Conservation (phyloP, 23 tunicate genomes). For the Trididemnum clinides region DNA sequence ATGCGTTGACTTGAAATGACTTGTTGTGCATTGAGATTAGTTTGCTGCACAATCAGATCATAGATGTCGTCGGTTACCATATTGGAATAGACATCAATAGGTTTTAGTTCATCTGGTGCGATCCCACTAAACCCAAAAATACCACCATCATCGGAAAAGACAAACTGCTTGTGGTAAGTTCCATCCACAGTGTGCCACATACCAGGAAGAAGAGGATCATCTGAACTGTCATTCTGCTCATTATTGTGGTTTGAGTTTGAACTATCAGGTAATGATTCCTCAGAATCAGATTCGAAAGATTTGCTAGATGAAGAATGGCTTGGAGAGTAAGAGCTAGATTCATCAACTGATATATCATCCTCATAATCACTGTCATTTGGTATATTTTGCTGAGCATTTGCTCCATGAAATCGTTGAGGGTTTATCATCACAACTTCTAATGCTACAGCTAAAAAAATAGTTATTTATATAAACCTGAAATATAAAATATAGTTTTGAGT, state of each 20-base stretch:
- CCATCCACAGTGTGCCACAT: conserved; percentile 10
- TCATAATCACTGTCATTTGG: neutral
- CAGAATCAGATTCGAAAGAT: neutral
- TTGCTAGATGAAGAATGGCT: neutral
- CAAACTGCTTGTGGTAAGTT: conserved; percentile 20
- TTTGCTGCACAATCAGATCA: conserved; percentile 15
- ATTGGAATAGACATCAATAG: neutral
- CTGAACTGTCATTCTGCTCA: neutral
- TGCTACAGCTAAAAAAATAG: no score
- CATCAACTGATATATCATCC: neutral
- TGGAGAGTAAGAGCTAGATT: neutral
- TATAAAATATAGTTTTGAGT: no score
- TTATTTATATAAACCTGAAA: no score
- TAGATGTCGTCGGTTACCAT: conserved; percentile 21
- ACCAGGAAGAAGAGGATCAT: neutral
- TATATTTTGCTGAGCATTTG: no score
- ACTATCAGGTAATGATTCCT: no score
- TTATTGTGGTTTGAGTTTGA: no score
- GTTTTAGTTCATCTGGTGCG: neutral
- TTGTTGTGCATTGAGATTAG: conserved; percentile 23
- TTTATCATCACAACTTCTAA: no score
- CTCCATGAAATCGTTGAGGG: no score
- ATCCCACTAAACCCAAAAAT: conserved; percentile 17
- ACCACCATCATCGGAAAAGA: conserved; percentile 8
- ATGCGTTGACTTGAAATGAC: neutral